Conservation (phyloP, 2,113 vertebrate genomes). For the Hemichromis elongatus region DNA sequence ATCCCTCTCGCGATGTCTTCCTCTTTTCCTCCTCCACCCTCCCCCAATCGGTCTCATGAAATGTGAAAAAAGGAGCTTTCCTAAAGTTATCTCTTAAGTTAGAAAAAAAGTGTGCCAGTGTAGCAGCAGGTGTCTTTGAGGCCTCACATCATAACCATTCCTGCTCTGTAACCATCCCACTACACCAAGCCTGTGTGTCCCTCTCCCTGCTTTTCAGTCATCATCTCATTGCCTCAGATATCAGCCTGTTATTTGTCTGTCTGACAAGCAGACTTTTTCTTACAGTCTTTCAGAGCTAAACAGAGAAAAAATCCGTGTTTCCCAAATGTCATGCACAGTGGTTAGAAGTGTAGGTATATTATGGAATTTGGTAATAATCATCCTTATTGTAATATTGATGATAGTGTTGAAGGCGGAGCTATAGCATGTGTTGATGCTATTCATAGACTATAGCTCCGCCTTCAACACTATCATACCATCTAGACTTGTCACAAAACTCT, state of each 20-base stretch:
- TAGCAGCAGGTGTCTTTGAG: slow-evolving; percentile 41
- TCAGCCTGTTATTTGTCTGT: background rate
- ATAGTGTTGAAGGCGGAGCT: no score
- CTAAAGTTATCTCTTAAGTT: slow-evolving; percentile 17
- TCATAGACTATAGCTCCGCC: no score
- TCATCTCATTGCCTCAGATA: background rate
- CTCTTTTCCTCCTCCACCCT: background rate
- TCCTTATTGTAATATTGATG: background rate
- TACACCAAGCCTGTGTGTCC: background rate
- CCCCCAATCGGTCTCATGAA: slow-evolving; percentile 16
- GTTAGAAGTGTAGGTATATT: background rate
- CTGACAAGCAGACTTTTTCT: background rate
- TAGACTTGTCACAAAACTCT: no score
- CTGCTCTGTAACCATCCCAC: background rate
- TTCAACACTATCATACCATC: no score
- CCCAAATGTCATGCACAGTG: background rate
- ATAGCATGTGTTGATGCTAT: no score
- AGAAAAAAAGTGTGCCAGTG: background rate
- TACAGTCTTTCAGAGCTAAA: background rate
- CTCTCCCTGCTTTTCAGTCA: background rate
- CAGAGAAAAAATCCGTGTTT: background rate
- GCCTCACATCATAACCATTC: background rate
- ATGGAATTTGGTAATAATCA: background rate
- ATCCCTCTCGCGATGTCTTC: background rate
- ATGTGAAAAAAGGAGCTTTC: slow-evolving; percentile 31